Conservation (phyloP, 2,113 vertebrate species). For the Platichthys stellatus region DNA sequence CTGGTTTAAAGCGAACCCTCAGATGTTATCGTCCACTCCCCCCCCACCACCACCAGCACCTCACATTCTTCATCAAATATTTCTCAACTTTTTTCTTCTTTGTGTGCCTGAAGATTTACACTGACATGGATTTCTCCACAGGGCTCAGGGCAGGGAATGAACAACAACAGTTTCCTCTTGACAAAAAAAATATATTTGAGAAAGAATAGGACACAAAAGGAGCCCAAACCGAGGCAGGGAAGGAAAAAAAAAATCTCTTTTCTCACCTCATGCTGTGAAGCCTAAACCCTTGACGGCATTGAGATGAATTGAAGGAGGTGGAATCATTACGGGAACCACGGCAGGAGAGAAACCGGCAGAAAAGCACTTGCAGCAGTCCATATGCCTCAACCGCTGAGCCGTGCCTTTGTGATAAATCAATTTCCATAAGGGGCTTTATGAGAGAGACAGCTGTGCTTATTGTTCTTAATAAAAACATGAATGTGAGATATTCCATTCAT, state of each 20-base stretch:
- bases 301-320: slow-evolving; percentile 67
- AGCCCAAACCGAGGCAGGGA: slow-evolving; percentile 30
- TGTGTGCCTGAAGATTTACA: slow-evolving; percentile 13
- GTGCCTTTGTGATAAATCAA: slow-evolving; percentile 73
- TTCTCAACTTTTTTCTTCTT: not conserved
- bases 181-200: slow-evolving; percentile 48
- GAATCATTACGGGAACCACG: slow-evolving; percentile 65
- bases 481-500: slow-evolving; percentile 67
- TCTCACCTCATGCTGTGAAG: slow-evolving; percentile 31
- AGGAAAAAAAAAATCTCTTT: slow-evolving; percentile 42
- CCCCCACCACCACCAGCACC: not conserved
- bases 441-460: slow-evolving; percentile 69
- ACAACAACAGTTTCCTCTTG: slow-evolving; percentile 21
- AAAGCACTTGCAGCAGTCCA: slow-evolving; percentile 56
- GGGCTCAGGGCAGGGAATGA: slow-evolving; percentile 28
- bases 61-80: slow-evolving; percentile 37
- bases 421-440: slow-evolving; percentile 73
- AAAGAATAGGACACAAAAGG: slow-evolving; percentile 36
- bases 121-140: slow-evolving; percentile 14
- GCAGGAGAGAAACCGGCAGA: slow-evolving; percentile 55
- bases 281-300: slow-evolving; percentile 50
- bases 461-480: slow-evolving; percentile 75
- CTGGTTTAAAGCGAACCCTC: slow-evolving; percentile 29
- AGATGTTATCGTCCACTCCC: slow-evolving; percentile 8
- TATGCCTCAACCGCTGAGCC: slow-evolving; percentile 48